phyloP scores from a whole-genome alignment of 2,888 invertebrate genomes.

The Cephus pygmeus region DNA sequence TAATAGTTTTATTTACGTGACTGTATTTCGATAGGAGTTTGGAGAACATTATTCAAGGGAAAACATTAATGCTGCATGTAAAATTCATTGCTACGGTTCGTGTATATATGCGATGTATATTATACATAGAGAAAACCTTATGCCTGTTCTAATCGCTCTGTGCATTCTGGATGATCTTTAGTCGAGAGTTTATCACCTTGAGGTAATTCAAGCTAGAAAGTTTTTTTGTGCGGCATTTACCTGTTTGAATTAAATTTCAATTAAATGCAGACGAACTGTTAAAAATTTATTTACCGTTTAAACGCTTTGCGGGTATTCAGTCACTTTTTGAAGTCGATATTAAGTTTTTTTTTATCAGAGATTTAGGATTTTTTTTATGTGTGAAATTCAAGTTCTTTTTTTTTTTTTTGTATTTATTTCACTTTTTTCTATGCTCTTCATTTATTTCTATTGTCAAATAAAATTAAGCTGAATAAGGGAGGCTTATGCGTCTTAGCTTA shows the following conservation, averaged over 20 bases:
- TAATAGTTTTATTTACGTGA: neutral
- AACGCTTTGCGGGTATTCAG: no score
- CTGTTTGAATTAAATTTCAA: no score
- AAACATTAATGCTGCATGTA: neutral
- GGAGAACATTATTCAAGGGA: neutral
- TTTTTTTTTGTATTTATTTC: neutral
- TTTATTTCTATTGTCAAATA: no score
- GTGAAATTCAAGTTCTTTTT: neutral
- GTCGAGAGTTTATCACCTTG: neutral
- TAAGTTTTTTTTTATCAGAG: no score
- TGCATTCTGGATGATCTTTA: neutral
- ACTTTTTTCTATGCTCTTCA: neutral
- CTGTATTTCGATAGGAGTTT: neutral
- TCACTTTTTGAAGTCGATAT: no score
- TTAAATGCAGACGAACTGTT: no score
- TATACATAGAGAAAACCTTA: neutral
- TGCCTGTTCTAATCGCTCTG: neutral
- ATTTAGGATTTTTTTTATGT: neutral
- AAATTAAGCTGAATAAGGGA: no score
- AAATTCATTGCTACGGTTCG: neutral
- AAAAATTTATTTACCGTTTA: no score
- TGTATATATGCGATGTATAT: neutral
- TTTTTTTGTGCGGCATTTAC: neutral
- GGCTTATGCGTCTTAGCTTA: no score
- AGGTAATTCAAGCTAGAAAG: neutral